Evolutionary conservation across 2,797 vertebrate species (phyloP).

Genomic region (Rhinogobio ventralis): DNA sequence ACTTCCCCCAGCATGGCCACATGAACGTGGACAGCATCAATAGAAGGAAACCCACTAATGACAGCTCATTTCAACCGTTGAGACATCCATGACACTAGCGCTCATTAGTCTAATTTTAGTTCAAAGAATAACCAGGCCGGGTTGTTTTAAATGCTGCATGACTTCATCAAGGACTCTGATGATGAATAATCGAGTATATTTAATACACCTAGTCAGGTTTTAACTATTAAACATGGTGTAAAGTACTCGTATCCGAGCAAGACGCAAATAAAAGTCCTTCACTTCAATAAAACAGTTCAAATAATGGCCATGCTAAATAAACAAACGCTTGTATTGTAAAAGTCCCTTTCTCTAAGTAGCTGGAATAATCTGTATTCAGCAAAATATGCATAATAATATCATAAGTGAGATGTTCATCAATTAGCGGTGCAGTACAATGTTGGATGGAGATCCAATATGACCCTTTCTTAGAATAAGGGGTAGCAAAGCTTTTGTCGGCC

Average conservation of each 20-base stretch:
- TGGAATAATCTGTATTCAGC: not conserved
- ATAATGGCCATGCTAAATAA: constrained; percentile 42
- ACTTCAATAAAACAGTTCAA: constrained; percentile 41
- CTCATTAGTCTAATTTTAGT: constrained; percentile 17
- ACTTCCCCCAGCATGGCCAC: constrained; percentile 5
- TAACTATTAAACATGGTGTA: not conserved
- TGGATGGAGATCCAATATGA: not conserved
- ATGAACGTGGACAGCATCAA: constrained; percentile 36
- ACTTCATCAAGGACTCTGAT: not conserved
- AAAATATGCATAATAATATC: not conserved
- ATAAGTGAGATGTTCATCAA: not conserved
- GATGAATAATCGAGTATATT: not conserved
- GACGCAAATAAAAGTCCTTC: constrained; percentile 37
- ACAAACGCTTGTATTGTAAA: constrained; percentile 29
- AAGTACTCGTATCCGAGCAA: not conserved
- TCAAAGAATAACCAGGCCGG: constrained; percentile 11
- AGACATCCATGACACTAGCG: not conserved
- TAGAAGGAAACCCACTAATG: constrained; percentile 36
- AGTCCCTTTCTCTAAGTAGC: not conserved
- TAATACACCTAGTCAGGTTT: not conserved
- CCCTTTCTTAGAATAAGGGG: constrained; percentile 7
- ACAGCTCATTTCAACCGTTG: not conserved
- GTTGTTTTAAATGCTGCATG: constrained; percentile 10
- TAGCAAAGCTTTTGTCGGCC: not conserved
- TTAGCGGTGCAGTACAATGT: not conserved